Conservation (phyloP, 2,888 invertebrate species). For the Epistrophe grossulariae region DNA sequence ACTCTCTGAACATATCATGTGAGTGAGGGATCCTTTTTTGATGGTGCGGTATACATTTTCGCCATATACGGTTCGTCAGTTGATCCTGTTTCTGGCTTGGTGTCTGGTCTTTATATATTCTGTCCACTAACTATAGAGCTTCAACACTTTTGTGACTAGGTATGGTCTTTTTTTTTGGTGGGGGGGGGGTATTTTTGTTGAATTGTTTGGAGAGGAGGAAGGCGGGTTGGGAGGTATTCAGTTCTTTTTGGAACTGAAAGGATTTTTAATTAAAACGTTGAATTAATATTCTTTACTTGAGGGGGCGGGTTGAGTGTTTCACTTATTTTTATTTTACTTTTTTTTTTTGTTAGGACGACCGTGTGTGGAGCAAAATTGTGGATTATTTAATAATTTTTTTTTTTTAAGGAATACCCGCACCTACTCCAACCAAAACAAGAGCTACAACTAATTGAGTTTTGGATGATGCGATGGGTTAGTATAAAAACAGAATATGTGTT, state of each 20-base stretch:
- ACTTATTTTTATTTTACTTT: constrained; percentile 22
- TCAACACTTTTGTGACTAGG: constrained; percentile 22
- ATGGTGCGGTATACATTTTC: constrained; percentile 23
- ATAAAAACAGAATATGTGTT: constrained; percentile 29
- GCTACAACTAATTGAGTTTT: constrained; percentile 69
- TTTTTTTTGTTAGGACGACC: too few relatives aligned
- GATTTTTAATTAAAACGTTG: constrained; percentile 75
- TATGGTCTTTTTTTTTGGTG: constrained; percentile 10
- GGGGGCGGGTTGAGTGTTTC: constrained; percentile 23
- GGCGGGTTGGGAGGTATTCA: background rate
- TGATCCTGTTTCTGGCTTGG: constrained; percentile 14
- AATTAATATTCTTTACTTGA: constrained; percentile 72
- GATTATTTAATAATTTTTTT: constrained; percentile 29
- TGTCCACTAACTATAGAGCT: constrained; percentile 2
- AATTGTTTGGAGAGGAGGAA: background rate
- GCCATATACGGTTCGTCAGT: constrained; percentile 11
- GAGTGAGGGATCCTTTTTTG: constrained; percentile 39
- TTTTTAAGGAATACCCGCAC: background rate
- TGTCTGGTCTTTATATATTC: background rate
- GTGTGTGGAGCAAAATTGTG: constrained; percentile 42
- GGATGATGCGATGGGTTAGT: constrained; percentile 37
- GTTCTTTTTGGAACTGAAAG: constrained; percentile 43
- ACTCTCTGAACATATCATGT: constrained; percentile 3
- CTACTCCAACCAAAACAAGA: constrained; percentile 7
- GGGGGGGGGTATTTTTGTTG: constrained; percentile 4